Conservation (phyloP, 2,888 invertebrate species). For the Troides aeacus region DNA sequence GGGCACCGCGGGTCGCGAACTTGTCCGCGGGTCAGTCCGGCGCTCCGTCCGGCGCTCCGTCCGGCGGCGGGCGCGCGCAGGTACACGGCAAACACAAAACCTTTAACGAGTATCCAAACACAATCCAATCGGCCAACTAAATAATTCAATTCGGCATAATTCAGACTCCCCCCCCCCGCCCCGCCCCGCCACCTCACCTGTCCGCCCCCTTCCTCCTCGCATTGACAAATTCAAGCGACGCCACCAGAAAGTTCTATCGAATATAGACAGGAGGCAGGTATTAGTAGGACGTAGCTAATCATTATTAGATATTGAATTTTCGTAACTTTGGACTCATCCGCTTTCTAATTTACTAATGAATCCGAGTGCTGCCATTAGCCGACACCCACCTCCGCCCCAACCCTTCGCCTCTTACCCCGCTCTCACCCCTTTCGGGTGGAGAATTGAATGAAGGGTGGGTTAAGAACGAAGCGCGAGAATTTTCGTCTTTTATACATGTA, state of each 20-base stretch:
- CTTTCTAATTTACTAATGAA: conserved; percentile 81
- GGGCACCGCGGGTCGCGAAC: too few relatives aligned
- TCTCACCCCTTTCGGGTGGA: conserved; percentile 38
- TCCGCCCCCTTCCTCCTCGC: conserved; percentile 53
- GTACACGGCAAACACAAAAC: conserved; percentile 58
- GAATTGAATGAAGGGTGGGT: conserved; percentile 57
- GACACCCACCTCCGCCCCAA: conserved; percentile 36
- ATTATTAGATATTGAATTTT: conserved; percentile 81
- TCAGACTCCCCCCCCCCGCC: conserved; percentile 29
- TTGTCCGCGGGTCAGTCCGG: too few relatives aligned
- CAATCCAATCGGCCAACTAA: conserved; percentile 73
- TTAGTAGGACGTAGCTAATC: conserved; percentile 63
- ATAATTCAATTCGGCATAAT: conserved; percentile 71
- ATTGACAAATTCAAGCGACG: conserved; percentile 71
- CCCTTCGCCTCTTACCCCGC: conserved; percentile 33
- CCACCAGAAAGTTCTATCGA: conserved; percentile 48
- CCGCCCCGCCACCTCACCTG: not conserved
- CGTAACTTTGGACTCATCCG: conserved; percentile 80
- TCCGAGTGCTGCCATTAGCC: conserved; percentile 77
- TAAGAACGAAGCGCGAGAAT: conserved; percentile 68
- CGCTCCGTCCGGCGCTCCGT: too few relatives aligned
- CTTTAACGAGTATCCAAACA: conserved; percentile 56
- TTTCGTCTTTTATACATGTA: conserved; percentile 79
- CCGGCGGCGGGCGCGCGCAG: conserved; percentile 46
- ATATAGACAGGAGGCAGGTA: conserved; percentile 74